phyloP scores from a whole-genome alignment of 2,888 invertebrate species.

The Hololepta plana region DNA sequence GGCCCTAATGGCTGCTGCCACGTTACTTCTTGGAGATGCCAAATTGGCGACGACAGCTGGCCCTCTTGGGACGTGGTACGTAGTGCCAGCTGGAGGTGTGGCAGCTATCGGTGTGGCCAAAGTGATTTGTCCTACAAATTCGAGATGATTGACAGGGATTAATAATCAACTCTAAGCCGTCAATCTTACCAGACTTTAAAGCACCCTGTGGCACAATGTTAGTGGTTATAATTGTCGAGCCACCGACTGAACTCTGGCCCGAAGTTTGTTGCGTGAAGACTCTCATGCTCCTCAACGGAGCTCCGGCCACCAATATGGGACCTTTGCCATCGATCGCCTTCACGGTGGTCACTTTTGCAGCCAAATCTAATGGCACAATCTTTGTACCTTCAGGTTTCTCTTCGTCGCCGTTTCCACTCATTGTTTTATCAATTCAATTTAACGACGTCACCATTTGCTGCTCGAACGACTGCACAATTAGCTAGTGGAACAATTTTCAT shows the following conservation, averaged over 20 bases:
- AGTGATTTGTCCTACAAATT: constrained; percentile 24
- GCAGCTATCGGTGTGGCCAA: constrained; percentile 20
- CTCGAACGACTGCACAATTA: no score
- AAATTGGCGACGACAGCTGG: constrained; percentile 60
- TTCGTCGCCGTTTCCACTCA: constrained; percentile 30
- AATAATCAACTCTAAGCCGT: no score
- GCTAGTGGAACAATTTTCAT: no score
- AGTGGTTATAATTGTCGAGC: constrained; percentile 25
- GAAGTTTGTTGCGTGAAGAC: constrained; percentile 23
- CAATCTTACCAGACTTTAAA: no score
- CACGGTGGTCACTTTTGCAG: constrained; percentile 31
- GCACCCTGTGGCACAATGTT: constrained; percentile 29
- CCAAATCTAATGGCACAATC: constrained; percentile 33
- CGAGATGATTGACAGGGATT: no score
- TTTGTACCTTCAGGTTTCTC: constrained; percentile 36
- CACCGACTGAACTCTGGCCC: constrained; percentile 17
- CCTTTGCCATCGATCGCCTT: constrained; percentile 28
- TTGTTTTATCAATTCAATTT: no score
- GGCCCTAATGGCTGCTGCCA: constrained; percentile 31
- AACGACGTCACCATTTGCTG: no score
- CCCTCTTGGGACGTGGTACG: constrained; percentile 33
- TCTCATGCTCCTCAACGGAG: constrained; percentile 23
- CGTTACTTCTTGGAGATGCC: constrained; percentile 42
- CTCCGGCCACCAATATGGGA: constrained; percentile 22
- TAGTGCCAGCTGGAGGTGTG: constrained; percentile 17